Base-by-base conservation (phyloP, 23 tunicate species). In the Botrylloides violaceus region DNA sequence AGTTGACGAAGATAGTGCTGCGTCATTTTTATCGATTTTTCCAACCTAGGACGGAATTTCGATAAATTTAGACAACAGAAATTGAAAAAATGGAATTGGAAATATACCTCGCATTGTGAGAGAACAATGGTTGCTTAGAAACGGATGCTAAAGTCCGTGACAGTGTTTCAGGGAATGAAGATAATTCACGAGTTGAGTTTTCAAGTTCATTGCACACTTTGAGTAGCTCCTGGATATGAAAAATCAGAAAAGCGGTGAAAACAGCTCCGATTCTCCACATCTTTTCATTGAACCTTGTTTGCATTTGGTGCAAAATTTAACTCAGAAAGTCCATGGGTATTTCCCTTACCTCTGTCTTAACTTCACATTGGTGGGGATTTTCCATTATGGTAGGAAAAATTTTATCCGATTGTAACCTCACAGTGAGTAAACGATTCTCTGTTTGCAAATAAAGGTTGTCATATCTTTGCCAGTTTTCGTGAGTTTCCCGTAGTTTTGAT, bases 361-460 rank as follows among this genome's bases (percentile, higher is more conserved):
- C 37, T 28, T 56, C 64, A 38, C 78, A 61, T 59, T 49, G 80
- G 22, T 76, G 78, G 24, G 85, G 85, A 43, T 80, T 76, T 22
- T 72, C 72, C 26, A 72, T 32, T 33, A 61, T 3, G 15, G 64
- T 28, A 29, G 38, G 23, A 37, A 61, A 24, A 31, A 61, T 6
- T 27, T 33, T 37, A 0, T 61, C 53, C n/a, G 49, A 61, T 61
- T 72, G 75, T 61, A 56, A 72, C 32, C 47, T 62, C 25, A 80
- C 58, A 39, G 64, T 39, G 43, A 29, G 21, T 34, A 61, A 31
- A n/a, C 34, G 23, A 50, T 34, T 37, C 71, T 80, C 78, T 23
- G 48, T 49, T 3, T 37, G 59, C 27, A 36, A 24, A 48, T 72
- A 48, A 20, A 36, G 63, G 59, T 80, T 76, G 30, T 72, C 72